Evolutionary conservation across 2,797 vertebrate genomes (phyloP), one percentile per base, ranked within the genome.

Genomic region (Morelia viridis): DNA sequence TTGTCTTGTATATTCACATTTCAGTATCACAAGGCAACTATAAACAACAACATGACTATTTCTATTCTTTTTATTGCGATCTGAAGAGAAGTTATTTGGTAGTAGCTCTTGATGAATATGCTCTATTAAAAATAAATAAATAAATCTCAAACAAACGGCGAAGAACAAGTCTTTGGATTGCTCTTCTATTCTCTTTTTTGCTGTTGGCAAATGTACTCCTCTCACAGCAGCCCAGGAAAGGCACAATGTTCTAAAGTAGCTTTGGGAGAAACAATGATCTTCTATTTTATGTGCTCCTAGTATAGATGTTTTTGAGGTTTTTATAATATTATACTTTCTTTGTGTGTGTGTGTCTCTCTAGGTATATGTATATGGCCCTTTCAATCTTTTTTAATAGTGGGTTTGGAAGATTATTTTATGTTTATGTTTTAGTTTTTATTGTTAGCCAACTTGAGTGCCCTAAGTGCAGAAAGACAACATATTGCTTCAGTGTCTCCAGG

Each of bases 1-100:
- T 53, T 85, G 86, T 89, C 93, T 88, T 53, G 28, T 61, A 68
- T 87, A 53, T 64, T 88, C 41, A 22, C 53, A 88, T 60, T 87
- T 90, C 60, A 93, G 83, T 60, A 91, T 11, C 89, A 11, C 17
- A 62, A 93, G 35, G 1, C 71, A 85, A 41, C 19, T 13, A 22
- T 91, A 92, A 92, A 86, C 9, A 84, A 1, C 60, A 17, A 19
- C 15, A 71, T 65, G 64, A n/a, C n/a, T 24, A 80, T 31, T 62
- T 83, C 68, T 58, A 56, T 83, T 35, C 8, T 46, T 61, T 88
- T 24, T 46, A n/a, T 12, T 46, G 35, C 2, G 4, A 26, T 31
- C 41, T 91, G n/a, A 88, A 88, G 31, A n/a, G 17, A 61, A 0
- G 41, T 28, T 80, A 61, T 88, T 88, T 80, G 92, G 41, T 17